Evolutionary conservation across 2,888 invertebrate genomes (phyloP), one percentile per base, ranked within the genome.

Genomic region (Lasius platythorax): DNA sequence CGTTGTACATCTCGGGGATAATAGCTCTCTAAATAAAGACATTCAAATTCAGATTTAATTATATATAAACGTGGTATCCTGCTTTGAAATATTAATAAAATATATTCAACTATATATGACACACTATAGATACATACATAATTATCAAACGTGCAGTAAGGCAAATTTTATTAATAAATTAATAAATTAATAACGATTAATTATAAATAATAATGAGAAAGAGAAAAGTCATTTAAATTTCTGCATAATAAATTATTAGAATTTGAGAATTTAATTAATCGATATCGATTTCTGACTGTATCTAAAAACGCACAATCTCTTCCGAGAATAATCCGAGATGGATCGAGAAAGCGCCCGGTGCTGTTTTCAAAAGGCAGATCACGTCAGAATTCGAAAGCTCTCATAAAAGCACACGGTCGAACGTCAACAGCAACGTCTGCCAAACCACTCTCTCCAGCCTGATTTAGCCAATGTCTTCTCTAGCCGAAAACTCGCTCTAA

Each of bases 21-120:
- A 81, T 61, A 73, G 72, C 11, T 72, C 33, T 46, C 15, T 53
- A 3, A 72, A 72, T 79, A 33, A 68, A 46, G 46, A 72, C 28
- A 61, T 18, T 37, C 46, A 70, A 79, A 15, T 79, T 33, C 23
- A 79, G 33, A 70, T 61, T 79, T 70, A 79, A 79, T 23, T 78
- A 23, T 56, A 61, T 46, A 56, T 53, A 53, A 58, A 58, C 12
- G 8, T 53, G 33, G 23, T 72, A 50, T 72, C 8, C 30, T 33
- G n/a, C 23, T 79, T 58, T 33, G 43, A 70, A 12, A 58, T 61
- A 58, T 78, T 43, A 33, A 68, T 30, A 18, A 9, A 58, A 70
- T 70, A 46, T 53, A 30, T 30, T n/a, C 8, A 43, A 12, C n/a
- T 4, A 2, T 18, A 5, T 28, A 8, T 46, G 11, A 28, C 40